Conservation (phyloP, 2,797 vertebrate genomes). For the Anabacerthia variegaticeps region DNA sequence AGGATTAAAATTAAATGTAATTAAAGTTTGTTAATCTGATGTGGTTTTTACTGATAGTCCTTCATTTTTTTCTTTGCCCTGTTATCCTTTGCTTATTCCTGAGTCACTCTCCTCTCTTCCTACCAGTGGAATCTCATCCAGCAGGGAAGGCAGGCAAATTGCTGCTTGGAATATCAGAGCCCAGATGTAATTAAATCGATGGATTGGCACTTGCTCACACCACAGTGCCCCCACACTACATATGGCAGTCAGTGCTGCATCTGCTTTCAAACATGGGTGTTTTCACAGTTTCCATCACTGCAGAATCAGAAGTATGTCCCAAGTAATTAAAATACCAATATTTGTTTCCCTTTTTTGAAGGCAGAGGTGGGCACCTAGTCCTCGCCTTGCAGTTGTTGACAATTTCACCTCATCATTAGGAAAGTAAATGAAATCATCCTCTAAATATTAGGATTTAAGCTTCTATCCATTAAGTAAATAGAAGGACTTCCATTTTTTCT, state of each 20-base stretch:
- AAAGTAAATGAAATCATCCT: background rate
- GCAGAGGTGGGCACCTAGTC: background rate
- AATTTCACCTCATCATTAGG: background rate
- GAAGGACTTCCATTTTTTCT: background rate
- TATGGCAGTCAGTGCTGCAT: background rate
- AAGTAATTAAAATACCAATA: background rate
- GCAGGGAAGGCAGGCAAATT: background rate
- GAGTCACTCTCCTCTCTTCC: background rate
- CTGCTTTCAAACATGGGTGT: background rate
- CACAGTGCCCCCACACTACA: background rate
- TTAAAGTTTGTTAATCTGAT: conserved; percentile 73
- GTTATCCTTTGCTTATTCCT: background rate
- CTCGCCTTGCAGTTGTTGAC: background rate
- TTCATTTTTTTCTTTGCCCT: background rate
- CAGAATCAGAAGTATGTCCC: background rate
- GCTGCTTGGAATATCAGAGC: background rate
- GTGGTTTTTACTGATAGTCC: conserved; percentile 1
- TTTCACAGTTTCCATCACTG: background rate
- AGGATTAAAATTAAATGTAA: conserved; percentile 76
- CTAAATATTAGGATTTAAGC: background rate
- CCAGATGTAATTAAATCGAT: background rate
- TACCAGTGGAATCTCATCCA: background rate
- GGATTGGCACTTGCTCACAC: background rate
- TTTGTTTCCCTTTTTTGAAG: background rate
- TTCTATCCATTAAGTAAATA: background rate